Evolutionary conservation across 1,140 invertebrate species (phyloP).

Genomic region (Diachasmimorpha longicaudata): DNA sequence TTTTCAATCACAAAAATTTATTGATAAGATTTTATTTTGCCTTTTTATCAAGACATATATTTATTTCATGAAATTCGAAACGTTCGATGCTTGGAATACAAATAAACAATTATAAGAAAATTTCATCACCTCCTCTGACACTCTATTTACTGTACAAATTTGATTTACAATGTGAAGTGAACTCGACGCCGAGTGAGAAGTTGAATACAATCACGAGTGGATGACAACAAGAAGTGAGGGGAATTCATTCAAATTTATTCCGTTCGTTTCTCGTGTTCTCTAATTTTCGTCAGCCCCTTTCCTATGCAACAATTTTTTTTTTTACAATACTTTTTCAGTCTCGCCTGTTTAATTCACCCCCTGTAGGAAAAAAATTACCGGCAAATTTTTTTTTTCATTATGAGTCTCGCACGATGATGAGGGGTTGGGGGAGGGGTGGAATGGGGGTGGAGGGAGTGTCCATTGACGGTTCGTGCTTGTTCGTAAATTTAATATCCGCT

Average conservation of each 20-base stretch:
- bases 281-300: neutral
- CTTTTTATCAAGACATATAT: neutral
- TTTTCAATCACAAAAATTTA: too few species aligned
- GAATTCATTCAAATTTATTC: constrained; percentile 3
- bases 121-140: neutral
- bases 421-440: neutral
- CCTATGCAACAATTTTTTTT: neutral
- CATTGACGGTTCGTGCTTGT: neutral
- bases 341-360: neutral
- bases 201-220: constrained; percentile 1
- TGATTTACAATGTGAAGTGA: neutral
- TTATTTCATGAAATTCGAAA: neutral
- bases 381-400: too few species aligned
- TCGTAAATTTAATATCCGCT: neutral
- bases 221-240: neutral
- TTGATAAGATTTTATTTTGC: neutral
- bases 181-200: neutral
- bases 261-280: neutral
- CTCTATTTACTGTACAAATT: constrained; percentile 7
- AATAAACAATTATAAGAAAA: neutral
- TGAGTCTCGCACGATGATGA: too few species aligned
- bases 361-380: neutral
- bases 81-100: neutral
- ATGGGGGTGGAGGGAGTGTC: neutral
- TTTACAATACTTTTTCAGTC: neutral